Percentiles rank a stretch among this genome's conserved stretches.
phyloP scores from a whole-genome alignment of 2,113 vertebrate genomes.

The Merops nubicus region DNA sequence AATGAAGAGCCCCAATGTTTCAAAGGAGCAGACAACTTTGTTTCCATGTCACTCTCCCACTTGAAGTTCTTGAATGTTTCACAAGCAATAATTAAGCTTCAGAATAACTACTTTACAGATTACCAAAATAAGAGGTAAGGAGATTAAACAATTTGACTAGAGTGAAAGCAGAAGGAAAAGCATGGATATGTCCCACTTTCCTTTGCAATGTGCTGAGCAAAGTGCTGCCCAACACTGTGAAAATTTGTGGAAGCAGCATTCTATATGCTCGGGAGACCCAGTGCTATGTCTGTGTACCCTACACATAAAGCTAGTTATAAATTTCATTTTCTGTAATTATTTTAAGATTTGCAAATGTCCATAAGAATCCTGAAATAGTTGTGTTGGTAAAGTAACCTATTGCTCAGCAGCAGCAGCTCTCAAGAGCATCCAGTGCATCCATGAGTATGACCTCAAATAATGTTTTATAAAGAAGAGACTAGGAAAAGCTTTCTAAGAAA shows the following conservation, averaged over 20 bases:
- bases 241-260: background rate
- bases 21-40: background rate
- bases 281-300: background rate
- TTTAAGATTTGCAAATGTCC: background rate
- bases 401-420: background rate
- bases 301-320: background rate
- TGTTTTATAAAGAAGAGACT: background rate
- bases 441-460: background rate
- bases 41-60: background rate
- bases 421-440: background rate
- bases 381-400: background rate
- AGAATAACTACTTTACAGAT: background rate
- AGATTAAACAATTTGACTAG: background rate
- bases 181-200: background rate
- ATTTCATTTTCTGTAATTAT: background rate
- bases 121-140: background rate
- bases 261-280: background rate
- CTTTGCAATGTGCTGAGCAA: background rate
- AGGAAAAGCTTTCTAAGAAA: background rate
- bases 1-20: background rate
- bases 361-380: background rate
- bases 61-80: background rate
- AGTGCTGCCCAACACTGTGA: background rate
- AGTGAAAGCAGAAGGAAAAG: background rate
- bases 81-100: background rate